Percentiles rank a stretch among this genome's conserved stretches.
These are phyloP conservation scores for Acrobasis consociella DNA, from an alignment of 2,888 invertebrate species.

Conservation along the genomic window DNA sequence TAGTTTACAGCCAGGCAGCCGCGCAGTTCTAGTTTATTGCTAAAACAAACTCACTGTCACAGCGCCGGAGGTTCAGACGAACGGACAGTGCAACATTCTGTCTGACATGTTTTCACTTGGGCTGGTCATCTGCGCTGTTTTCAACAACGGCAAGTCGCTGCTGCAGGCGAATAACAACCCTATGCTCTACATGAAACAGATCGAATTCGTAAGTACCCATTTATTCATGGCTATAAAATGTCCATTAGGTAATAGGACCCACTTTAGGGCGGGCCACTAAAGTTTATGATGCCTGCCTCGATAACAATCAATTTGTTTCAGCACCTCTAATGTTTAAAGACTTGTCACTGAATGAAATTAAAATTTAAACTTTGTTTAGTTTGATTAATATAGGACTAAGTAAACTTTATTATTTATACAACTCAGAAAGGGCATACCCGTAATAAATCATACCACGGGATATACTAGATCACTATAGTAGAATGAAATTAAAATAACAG, in stretches of 20 bases:
- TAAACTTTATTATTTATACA: too few relatives aligned
- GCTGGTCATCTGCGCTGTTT: constrained; percentile 95
- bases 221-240: constrained; percentile 15
- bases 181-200: constrained; percentile 93
- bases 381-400: background rate
- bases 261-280: constrained; percentile 20
- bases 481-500: too few relatives aligned
- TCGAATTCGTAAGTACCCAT: constrained; percentile 90
- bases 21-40: constrained; percentile 21
- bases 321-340: constrained; percentile 22
- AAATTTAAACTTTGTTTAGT: background rate
- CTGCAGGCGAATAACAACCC: constrained; percentile 96
- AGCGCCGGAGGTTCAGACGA: constrained; percentile 97
- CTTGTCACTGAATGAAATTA: constrained; percentile 1
- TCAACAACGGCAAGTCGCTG: constrained; percentile 94
- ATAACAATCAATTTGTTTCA: constrained; percentile 22
- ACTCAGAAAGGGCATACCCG: too few relatives aligned
- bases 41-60: constrained; percentile 38
- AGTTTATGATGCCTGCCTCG: constrained; percentile 17
- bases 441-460: too few relatives aligned
- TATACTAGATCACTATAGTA: too few relatives aligned
- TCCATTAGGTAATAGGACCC: constrained; percentile 18
- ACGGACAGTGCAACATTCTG: constrained; percentile 90
- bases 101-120: constrained; percentile 99
- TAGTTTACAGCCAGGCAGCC: background rate